Conservation (phyloP, 2,797 vertebrate genomes). For the Esox masquinongy region DNA sequence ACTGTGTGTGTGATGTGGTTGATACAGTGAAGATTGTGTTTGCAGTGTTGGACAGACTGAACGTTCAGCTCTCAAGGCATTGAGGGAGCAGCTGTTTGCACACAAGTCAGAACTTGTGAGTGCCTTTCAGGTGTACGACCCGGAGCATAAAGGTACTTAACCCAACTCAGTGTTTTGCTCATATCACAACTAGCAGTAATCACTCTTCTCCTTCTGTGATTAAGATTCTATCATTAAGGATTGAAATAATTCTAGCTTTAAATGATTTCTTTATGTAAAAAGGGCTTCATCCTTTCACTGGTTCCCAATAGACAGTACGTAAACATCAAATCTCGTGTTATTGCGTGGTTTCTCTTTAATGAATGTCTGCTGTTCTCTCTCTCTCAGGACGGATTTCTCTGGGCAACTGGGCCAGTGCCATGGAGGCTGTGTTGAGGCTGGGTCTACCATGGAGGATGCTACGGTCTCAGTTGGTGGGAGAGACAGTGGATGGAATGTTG, state of each 20-base stretch:
- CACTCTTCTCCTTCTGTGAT: not conserved
- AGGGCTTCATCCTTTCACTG: no score
- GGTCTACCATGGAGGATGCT: conserved; percentile 90
- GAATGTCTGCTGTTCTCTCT: not conserved
- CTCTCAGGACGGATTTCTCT: conserved; percentile 78
- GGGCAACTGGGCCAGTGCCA: conserved; percentile 82
- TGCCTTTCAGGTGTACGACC: conserved; percentile 80
- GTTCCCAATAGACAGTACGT: not conserved
- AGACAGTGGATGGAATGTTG: conserved; percentile 60
- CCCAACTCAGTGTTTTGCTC: not conserved
- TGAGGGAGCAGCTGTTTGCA: conserved; percentile 84
- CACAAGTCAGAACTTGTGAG: conserved; percentile 85
- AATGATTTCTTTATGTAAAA: no score
- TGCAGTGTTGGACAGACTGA: conserved; percentile 86
- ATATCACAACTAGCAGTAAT: not conserved
- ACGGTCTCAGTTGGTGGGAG: conserved; percentile 81
- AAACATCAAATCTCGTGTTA: not conserved
- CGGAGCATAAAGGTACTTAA: conserved; percentile 74
- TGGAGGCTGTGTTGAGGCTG: conserved; percentile 82
- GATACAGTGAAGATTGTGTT: conserved; percentile 6
- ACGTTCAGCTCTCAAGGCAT: conserved; percentile 85
- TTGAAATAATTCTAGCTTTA: no score
- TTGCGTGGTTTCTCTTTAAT: not conserved
- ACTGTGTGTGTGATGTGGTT: conserved; percentile 8
- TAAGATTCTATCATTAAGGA: not conserved